Evolutionary conservation across 92 coral and sea anemone species (phyloP).

Genomic region (Palythoa caribaeorum): DNA sequence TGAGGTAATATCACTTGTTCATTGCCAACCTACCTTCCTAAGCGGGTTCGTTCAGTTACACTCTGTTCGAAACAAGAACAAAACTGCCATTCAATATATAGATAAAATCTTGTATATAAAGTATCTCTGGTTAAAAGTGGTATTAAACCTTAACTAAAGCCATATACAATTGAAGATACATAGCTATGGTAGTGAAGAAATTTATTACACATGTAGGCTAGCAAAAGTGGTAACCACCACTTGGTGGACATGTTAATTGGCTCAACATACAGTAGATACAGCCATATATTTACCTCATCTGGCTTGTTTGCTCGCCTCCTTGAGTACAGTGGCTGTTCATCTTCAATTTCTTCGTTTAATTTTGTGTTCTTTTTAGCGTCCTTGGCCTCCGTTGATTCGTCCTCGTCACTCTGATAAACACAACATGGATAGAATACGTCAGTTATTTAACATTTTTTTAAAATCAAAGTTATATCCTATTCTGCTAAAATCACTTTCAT

Average conservation of each 20-base stretch:
- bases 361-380: conserved; percentile 93
- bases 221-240: no score
- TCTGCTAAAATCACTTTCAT: no score
- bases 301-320: conserved; percentile 57
- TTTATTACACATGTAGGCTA: no score
- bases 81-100: neutral
- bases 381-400: conserved; percentile 73
- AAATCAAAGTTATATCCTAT: neutral
- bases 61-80: neutral
- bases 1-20: neutral
- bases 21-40: neutral
- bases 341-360: conserved; percentile 82
- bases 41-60: neutral
- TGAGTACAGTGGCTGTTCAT: conserved; percentile 60
- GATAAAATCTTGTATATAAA: no score
- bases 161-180: no score
- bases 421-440: neutral
- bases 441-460: neutral
- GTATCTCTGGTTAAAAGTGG: no score
- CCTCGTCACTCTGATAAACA: conserved; percentile 78
- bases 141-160: no score
- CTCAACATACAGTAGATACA: no score
- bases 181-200: no score
- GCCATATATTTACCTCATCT: neutral
- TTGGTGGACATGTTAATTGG: no score